Percentiles rank a stretch among this genome's conserved stretches.
These are phyloP conservation scores for Siniperca chuatsi DNA, from an alignment of 2,113 vertebrate genomes.

Conservation along the genomic window DNA sequence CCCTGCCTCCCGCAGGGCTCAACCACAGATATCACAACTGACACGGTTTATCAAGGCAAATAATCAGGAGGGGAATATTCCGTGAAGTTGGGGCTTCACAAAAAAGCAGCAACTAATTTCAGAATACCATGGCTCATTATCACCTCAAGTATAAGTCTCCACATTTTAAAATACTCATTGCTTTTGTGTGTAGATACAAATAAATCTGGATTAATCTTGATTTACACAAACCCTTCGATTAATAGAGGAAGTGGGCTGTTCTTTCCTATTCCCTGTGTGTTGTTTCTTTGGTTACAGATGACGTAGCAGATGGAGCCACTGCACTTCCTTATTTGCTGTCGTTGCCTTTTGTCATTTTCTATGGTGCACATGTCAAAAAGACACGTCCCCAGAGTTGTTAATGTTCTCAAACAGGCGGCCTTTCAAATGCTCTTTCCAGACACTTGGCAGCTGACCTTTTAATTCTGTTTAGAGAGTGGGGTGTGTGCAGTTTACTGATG, in stretches of 20 bases:
- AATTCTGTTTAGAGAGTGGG: constrained; percentile 48
- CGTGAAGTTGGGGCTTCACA: background rate
- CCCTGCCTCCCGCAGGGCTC: constrained; percentile 45
- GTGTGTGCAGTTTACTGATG: constrained; percentile 47
- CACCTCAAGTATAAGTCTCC: background rate
- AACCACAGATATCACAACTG: constrained; percentile 62
- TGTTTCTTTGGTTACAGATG: constrained; percentile 10
- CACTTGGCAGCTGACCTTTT: constrained; percentile 75
- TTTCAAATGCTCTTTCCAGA: constrained; percentile 69
- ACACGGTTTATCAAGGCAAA: constrained; percentile 60
- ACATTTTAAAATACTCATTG: background rate
- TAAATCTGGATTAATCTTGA: background rate
- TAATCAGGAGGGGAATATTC: constrained; percentile 15
- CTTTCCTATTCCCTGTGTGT: background rate
- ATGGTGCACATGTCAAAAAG: constrained; percentile 23
- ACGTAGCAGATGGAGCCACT: constrained; percentile 10
- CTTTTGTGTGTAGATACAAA: background rate
- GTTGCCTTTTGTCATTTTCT: constrained; percentile 31
- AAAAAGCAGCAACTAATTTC: constrained; percentile 17
- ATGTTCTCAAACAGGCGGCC: constrained; percentile 50
- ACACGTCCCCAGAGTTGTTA: constrained; percentile 40
- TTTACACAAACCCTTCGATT: background rate
- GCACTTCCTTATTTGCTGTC: background rate
- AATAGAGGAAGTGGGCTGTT: background rate
- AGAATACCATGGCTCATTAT: background rate